phyloP scores from a whole-genome alignment of 1,140 invertebrate genomes.

The Venturia canescens region DNA sequence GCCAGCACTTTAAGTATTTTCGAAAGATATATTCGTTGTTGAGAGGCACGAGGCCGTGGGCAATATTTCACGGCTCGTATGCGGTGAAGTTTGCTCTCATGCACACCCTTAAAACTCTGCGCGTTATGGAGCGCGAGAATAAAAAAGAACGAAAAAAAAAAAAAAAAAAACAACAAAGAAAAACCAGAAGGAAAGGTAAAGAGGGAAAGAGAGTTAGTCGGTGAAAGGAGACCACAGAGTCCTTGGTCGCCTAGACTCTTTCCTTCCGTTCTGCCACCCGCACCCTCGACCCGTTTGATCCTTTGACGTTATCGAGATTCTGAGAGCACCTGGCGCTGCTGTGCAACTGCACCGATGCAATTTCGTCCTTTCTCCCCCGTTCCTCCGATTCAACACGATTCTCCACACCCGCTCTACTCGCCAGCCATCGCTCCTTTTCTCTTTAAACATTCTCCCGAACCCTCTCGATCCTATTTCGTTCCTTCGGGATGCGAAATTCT shows the following conservation, averaged over 20 bases:
- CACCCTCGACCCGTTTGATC: constrained; percentile 24
- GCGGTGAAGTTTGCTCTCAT: constrained; percentile 16
- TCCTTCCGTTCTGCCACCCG: background rate
- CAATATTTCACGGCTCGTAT: constrained; percentile 62
- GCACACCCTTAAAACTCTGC: constrained; percentile 37
- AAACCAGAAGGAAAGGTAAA: background rate
- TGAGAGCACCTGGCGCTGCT: constrained; percentile 51
- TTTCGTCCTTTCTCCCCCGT: constrained; percentile 47
- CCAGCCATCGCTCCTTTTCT: background rate
- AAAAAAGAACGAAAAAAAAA: background rate
- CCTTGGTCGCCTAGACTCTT: background rate
- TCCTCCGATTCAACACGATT: background rate
- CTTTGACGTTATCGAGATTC: constrained; percentile 64
- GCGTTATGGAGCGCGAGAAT: background rate
- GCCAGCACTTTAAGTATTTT: constrained; percentile 60
- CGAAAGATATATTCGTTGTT: constrained; percentile 66
- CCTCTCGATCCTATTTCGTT: background rate
- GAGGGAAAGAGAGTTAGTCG: background rate
- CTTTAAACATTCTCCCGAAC: background rate
- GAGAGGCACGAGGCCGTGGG: constrained; percentile 53
- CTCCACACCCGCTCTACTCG: background rate
- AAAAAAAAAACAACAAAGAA: background rate
- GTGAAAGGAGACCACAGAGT: constrained; percentile 19
- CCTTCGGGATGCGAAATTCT: background rate
- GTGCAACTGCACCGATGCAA: constrained; percentile 51